Conservation (phyloP, 2,888 invertebrate species). For the Ferrisia virgata region DNA sequence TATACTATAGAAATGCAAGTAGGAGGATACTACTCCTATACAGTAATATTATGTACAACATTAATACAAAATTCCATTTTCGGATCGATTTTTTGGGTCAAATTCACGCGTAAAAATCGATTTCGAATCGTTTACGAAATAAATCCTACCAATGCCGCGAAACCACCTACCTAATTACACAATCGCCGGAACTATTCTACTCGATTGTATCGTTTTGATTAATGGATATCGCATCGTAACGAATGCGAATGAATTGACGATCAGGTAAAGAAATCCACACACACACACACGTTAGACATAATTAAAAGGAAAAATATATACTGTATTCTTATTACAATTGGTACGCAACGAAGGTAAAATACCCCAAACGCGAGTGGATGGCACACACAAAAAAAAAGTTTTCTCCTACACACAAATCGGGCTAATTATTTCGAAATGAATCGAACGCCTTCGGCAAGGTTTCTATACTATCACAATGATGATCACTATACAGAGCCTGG, state of each 20-base stretch:
- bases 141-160: background rate
- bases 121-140: background rate
- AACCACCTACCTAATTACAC: background rate
- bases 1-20: too few relatives aligned
- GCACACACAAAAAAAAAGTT: background rate
- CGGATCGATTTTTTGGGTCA: background rate
- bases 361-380: background rate
- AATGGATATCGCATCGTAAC: background rate
- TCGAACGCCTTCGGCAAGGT: background rate
- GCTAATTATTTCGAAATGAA: constrained; percentile 26
- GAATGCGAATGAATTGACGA: background rate
- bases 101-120: background rate
- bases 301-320: background rate
- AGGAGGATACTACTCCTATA: too few relatives aligned
- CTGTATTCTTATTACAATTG: too few relatives aligned
- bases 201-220: background rate
- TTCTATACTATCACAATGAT: constrained; percentile 1
- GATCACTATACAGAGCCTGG: background rate
- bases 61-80: background rate
- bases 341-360: background rate
- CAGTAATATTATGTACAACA: too few relatives aligned
- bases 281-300: background rate
- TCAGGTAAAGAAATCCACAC: background rate
- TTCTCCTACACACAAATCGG: background rate
- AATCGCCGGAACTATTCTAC: background rate